These are phyloP conservation scores for Drosophila malerkotliana DNA, from an alignment of 1,140 invertebrate genomes.

Conservation along the genomic window DNA sequence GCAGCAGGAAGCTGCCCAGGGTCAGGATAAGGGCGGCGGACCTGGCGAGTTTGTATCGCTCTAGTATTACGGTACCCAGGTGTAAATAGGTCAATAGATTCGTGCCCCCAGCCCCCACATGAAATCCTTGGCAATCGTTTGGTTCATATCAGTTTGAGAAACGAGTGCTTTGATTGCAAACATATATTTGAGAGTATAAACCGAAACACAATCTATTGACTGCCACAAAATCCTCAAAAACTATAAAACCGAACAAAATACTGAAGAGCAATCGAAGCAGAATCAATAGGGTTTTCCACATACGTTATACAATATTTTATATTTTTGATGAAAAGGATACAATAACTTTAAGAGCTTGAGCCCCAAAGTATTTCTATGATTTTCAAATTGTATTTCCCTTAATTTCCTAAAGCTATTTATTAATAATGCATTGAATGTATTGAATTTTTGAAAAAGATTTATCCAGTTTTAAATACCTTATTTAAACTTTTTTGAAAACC, in stretches of 20 bases:
- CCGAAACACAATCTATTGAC: conserved; percentile 69
- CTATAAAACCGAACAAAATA: conserved; percentile 1
- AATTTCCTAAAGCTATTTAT: no score
- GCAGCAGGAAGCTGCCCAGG: conserved; percentile 27
- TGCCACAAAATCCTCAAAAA: conserved; percentile 22
- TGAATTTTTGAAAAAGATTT: background rate
- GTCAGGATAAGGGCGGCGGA: conserved; percentile 53
- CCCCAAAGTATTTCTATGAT: no score
- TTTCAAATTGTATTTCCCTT: no score
- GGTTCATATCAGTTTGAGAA: conserved; percentile 69
- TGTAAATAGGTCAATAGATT: conserved; percentile 77
- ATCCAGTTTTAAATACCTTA: background rate
- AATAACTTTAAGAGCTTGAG: no score
- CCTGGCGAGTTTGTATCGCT: conserved; percentile 77
- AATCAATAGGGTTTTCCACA: conserved; percentile 36
- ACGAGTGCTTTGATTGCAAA: conserved; percentile 17
- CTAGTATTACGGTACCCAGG: conserved; percentile 83
- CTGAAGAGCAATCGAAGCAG: conserved; percentile 55
- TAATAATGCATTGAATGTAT: no score
- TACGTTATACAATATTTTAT: background rate
- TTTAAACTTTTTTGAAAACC: background rate
- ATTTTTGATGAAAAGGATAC: background rate
- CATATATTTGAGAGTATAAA: conserved; percentile 1
- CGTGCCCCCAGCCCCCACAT: conserved; percentile 25
- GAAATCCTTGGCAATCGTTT: conserved; percentile 59